These are phyloP conservation scores for Erpetoichthys calabaricus DNA, from an alignment of 2,797 vertebrate genomes.

Conservation along the genomic window DNA sequence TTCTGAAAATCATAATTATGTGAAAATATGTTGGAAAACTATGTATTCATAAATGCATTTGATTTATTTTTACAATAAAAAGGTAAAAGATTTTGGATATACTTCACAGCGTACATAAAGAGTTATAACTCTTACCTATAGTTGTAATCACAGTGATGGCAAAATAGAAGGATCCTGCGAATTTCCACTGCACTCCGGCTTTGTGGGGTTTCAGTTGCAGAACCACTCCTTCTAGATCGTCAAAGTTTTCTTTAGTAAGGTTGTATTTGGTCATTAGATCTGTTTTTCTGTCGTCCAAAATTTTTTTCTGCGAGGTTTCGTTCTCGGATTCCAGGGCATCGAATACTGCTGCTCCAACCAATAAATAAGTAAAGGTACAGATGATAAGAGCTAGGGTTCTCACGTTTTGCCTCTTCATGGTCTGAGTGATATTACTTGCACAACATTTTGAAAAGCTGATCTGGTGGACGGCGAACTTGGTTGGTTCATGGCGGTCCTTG, in stretches of 20 bases:
- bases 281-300: conserved; percentile 43
- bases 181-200: conserved; percentile 83
- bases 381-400: conserved; percentile 77
- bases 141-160: conserved; percentile 93
- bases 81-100: no score
- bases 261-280: conserved; percentile 65
- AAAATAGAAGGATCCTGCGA: conserved; percentile 89
- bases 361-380: conserved; percentile 82
- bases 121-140: conserved; percentile 56
- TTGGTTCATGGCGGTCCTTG: conserved; percentile 58
- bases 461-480: conserved; percentile 57
- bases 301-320: conserved; percentile 51
- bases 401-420: conserved; percentile 90
- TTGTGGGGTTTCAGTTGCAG: conserved; percentile 82
- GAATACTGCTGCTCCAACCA: conserved; percentile 83
- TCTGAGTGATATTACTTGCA: conserved; percentile 26
- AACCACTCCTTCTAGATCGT: conserved; percentile 68
- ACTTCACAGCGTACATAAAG: no score
- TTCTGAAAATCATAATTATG: no score
- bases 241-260: conserved; percentile 54
- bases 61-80: no score
- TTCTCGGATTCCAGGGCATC: conserved; percentile 70
- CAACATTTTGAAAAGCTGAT: conserved; percentile 30
- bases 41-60: no score
- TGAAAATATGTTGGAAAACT: no score